phyloP scores from a whole-genome alignment of 2,797 vertebrate genomes.

The Triplophysa bombifrons region DNA sequence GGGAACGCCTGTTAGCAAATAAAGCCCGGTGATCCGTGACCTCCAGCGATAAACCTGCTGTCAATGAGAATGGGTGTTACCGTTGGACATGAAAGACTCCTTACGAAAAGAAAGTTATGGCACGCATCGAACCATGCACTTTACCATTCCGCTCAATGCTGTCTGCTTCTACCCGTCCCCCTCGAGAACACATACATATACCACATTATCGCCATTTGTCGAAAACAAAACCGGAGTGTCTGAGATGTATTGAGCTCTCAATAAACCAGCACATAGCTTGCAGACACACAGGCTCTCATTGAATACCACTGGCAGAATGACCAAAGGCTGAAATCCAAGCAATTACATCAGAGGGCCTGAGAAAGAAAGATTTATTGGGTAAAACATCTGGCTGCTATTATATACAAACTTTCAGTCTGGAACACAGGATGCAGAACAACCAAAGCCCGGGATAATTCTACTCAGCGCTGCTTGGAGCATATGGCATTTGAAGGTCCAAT shows the following conservation, averaged over 20 bases:
- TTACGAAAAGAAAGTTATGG: background rate
- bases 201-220: slow-evolving; percentile 12
- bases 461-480: background rate
- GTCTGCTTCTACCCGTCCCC: background rate
- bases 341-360: slow-evolving; percentile 44
- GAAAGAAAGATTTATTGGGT: slow-evolving; percentile 40
- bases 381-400: slow-evolving; percentile 59
- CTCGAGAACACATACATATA: background rate
- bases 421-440: slow-evolving; percentile 13
- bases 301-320: slow-evolving; percentile 23
- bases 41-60: background rate
- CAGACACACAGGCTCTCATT: slow-evolving; percentile 36
- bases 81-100: background rate
- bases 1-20: background rate
- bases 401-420: slow-evolving; percentile 35
- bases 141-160: background rate
- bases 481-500: background rate
- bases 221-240: slow-evolving; percentile 30
- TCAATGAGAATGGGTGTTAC: background rate
- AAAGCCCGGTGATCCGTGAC: background rate
- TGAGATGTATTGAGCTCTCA: slow-evolving; percentile 15
- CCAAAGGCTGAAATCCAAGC: slow-evolving; percentile 39
- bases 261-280: slow-evolving; percentile 49
- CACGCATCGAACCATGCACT: background rate
- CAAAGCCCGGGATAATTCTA: slow-evolving; percentile 1